Percentiles rank a stretch among this genome's conserved stretches.
Conservation (phyloP, 2,888 invertebrate genomes). For the Thelaira solivaga region DNA sequence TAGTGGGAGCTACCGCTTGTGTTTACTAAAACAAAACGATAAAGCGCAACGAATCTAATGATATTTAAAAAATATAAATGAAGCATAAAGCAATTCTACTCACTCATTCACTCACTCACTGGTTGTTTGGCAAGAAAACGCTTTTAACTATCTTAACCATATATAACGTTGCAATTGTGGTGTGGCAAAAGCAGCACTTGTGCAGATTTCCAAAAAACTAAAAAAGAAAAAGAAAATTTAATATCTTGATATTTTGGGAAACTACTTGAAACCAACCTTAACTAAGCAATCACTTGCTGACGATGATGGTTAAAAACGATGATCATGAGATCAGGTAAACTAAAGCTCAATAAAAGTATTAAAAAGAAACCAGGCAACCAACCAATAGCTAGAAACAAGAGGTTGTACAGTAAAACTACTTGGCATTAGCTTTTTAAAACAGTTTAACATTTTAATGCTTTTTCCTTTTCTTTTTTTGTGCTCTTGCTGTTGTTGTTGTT, state of each 20-base stretch:
- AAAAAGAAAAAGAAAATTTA: conserved; percentile 16
- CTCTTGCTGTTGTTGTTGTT: too few species aligned
- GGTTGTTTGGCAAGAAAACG: conserved; percentile 28
- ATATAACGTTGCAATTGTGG: conserved; percentile 54
- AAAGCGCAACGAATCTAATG: conserved; percentile 72
- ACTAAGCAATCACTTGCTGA: conserved; percentile 61
- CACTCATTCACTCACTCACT: not conserved
- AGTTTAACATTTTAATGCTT: conserved; percentile 54
- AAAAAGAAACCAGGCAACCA: not conserved
- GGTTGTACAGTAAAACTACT: conserved; percentile 11
- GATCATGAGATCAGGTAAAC: conserved; percentile 42
- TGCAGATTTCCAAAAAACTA: conserved; percentile 21
- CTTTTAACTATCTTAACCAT: conserved; percentile 44
- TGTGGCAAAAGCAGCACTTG: conserved; percentile 55
- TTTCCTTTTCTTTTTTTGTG: conserved; percentile 49
- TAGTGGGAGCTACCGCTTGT: conserved; percentile 62
- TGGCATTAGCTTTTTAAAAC: conserved; percentile 21
- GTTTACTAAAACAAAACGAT: conserved; percentile 22
- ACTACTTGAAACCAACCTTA: conserved; percentile 53
- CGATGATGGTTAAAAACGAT: conserved; percentile 50
- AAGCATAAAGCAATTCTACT: conserved; percentile 4
- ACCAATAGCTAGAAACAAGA: conserved; percentile 3
- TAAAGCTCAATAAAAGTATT: conserved; percentile 4
- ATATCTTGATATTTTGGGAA: conserved; percentile 56
- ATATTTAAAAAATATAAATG: conserved; percentile 62